Evolutionary conservation across 2,113 vertebrate genomes (phyloP).

Genomic region (Macquaria ambigua): DNA sequence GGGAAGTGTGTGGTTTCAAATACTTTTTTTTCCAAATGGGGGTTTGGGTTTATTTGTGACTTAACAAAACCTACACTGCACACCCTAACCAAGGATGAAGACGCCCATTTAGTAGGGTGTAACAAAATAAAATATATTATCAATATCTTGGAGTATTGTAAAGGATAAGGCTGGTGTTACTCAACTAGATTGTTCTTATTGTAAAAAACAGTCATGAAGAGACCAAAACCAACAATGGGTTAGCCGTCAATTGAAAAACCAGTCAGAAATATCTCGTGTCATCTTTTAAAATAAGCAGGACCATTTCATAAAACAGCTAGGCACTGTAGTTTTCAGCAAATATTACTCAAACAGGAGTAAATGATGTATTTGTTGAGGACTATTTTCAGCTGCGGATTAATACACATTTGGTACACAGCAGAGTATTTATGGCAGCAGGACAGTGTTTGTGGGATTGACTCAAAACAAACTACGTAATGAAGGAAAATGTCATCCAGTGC

Average conservation of each 20-base stretch:
- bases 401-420: background rate
- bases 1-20: slow-evolving; percentile 18
- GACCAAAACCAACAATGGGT: background rate
- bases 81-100: background rate
- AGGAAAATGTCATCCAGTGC: background rate
- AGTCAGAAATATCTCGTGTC: background rate
- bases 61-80: background rate
- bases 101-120: background rate
- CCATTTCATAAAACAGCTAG: background rate
- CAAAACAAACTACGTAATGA: background rate
- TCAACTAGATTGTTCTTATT: background rate
- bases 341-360: background rate
- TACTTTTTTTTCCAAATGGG: background rate
- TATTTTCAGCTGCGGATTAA: background rate
- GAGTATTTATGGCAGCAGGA: background rate
- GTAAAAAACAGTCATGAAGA: background rate
- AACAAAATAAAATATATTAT: background rate
- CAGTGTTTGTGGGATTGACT: background rate
- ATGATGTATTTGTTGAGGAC: background rate
- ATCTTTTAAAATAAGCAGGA: background rate
- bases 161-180: background rate
- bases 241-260: background rate
- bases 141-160: background rate
- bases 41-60: slow-evolving; percentile 35
- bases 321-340: background rate